Evolutionary conservation across 2,113 vertebrate genomes (phyloP), one percentile per base, ranked within the genome.

Genomic region (zebrafish (Danio rerio)): DNA sequence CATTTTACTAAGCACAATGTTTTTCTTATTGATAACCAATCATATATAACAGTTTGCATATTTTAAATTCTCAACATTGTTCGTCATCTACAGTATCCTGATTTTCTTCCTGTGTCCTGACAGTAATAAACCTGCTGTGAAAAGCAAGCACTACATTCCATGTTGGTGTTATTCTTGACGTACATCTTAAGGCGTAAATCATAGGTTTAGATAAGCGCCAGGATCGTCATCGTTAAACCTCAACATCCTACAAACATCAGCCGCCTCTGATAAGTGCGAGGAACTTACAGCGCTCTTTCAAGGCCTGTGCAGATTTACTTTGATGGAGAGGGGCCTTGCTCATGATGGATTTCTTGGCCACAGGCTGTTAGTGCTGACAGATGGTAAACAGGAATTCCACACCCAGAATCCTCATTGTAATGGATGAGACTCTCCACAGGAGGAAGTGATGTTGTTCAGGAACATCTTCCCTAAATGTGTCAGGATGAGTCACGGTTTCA

Each of bases 381-480:
- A 70, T n/a, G 16, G 49, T 53, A 69, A 76, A 52, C 62, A 75
- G n/a, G 18, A 42, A 56, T 81, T 58, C 73, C 50, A 6, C 56
- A 74, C 63, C 71, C 61, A n/a, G 69, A 81, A 18, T 75, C 56
- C 31, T 68, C 42, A 78, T 12, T 66, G 55, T 59, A 55, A 49
- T 62, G 18, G 42, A 78, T 78, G 18, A 78, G 13, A 20, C 47
- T 9, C 47, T 31, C 43, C 59, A 76, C 75, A 52, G 20, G 59
- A 78, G 9, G 69, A 53, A 21, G 49, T 47, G 6, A 16, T 72
- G 69, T 53, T 52, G 49, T 53, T 52, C 43, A 62, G 75, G 56
- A 50, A 63, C 59, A 63, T 63, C 58, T 62, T 78, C 59, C 5
- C 12, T 63, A 78, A 63, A 63, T 31, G 59, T 78, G 58, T 78